Evolutionary conservation across 1,140 invertebrate genomes (phyloP).

Genomic region (Trachelipus rathkii): DNA sequence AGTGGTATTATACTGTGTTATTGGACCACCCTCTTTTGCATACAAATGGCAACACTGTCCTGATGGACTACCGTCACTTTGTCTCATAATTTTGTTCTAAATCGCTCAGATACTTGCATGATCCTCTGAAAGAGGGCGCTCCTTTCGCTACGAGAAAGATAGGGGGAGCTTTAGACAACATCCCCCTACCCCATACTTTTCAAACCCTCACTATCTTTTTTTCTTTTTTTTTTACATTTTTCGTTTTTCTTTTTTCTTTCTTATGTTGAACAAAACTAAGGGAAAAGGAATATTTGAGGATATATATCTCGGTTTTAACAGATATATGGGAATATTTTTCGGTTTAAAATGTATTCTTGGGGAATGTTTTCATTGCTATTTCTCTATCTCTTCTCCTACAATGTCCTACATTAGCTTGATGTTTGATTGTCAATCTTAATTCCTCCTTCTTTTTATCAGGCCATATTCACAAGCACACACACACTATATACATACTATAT

Average conservation of each 20-base stretch:
- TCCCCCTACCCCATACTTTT: no score
- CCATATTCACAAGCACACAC: no score
- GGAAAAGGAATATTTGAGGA: neutral
- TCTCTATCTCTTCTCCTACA: neutral
- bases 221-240: no score
- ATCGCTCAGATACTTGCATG: slow-evolving; percentile 11
- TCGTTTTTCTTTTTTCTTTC: no score
- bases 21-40: slow-evolving; percentile 6
- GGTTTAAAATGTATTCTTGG: slow-evolving; percentile 8
- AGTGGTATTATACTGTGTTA: slow-evolving; percentile 11
- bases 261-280: neutral
- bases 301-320: slow-evolving; percentile 16
- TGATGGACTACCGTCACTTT: slow-evolving; percentile 11
- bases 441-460: neutral
- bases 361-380: neutral
- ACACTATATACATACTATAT: no score
- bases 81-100: slow-evolving; percentile 13
- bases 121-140: slow-evolving; percentile 4
- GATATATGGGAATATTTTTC: slow-evolving; percentile 14
- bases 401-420: neutral
- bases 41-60: slow-evolving; percentile 8
- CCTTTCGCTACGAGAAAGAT: neutral
- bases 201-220: no score
- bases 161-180: neutral
- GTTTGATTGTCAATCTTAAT: neutral